Percentiles rank a stretch among this genome's conserved stretches.
Conservation (phyloP, 2,113 vertebrate species). For the Cyprinodon tularosa region DNA sequence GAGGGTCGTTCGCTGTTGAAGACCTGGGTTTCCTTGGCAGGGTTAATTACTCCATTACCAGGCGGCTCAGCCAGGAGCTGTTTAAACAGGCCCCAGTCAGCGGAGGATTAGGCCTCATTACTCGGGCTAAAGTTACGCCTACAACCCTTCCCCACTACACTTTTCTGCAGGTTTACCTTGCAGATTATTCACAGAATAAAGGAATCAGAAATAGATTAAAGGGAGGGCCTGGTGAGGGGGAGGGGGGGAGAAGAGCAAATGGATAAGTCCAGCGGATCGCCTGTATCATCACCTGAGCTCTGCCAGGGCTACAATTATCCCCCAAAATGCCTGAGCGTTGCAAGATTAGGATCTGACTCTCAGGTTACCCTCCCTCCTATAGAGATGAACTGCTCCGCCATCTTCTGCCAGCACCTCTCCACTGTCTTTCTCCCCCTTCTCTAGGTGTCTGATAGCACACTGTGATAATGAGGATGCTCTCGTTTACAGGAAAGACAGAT, state of each 20-base stretch:
- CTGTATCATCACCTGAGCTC: conserved; percentile 76
- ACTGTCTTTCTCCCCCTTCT: conserved; percentile 42
- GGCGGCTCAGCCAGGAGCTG: conserved; percentile 89
- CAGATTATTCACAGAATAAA: conserved; percentile 84
- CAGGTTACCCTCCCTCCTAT: conserved; percentile 73
- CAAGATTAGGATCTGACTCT: conserved; percentile 80
- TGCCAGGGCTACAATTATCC: conserved; percentile 80
- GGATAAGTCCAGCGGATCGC: conserved; percentile 55
- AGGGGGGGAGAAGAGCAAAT: conserved; percentile 61
- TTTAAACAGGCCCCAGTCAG: conserved; percentile 89
- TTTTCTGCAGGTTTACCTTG: conserved; percentile 83
- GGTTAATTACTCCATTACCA: conserved; percentile 99
- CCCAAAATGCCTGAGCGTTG: conserved; percentile 75
- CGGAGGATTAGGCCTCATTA: conserved; percentile 98
- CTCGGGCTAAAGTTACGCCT: conserved; percentile 94
- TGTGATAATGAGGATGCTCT: conserved; percentile 75
- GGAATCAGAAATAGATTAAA: conserved; percentile 48
- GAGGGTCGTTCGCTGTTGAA: conserved; percentile 11
- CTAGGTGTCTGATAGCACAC: conserved; percentile 81
- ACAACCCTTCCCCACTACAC: conserved; percentile 83
- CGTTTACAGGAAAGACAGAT: conserved; percentile 58
- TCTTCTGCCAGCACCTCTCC: conserved; percentile 51
- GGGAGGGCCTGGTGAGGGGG: conserved; percentile 44
- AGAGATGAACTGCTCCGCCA: conserved; percentile 49
- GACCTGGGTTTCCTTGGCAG: conserved; percentile 54